Conservation (phyloP, 2,888 invertebrate genomes). For the Drosophila ustulata region DNA sequence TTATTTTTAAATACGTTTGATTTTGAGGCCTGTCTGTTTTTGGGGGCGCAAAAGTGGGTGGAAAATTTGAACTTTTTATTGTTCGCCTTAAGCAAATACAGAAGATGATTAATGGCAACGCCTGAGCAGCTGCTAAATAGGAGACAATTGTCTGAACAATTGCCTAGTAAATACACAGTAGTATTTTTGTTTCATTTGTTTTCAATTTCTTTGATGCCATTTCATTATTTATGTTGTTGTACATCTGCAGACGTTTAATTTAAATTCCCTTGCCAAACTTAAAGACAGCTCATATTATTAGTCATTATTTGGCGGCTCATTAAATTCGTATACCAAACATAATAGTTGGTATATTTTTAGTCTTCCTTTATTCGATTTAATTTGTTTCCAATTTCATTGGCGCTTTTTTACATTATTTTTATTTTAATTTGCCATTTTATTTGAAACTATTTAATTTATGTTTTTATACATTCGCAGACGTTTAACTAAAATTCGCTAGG, state of each 20-base stretch:
- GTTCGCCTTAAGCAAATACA: conserved; percentile 12
- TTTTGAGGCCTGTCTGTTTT: conserved; percentile 1
- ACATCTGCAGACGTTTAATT: not conserved
- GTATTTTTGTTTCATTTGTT: not conserved
- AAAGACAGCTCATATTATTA: conserved; percentile 1
- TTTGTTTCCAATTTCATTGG: not conserved
- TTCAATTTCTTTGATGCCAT: not conserved
- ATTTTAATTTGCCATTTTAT: not conserved
- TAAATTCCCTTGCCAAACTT: too few relatives aligned
- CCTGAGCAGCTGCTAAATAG: conserved; percentile 11
- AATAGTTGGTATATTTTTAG: too few relatives aligned
- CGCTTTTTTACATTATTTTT: not conserved
- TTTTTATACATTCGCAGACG: too few relatives aligned
- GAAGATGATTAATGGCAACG: conserved; percentile 16
- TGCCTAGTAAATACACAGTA: not conserved
- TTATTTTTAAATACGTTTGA: conserved; percentile 66
- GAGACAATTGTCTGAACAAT: conserved; percentile 3
- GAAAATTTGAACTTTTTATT: conserved; percentile 14
- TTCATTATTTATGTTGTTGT: not conserved
- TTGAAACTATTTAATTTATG: too few relatives aligned
- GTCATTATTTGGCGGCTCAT: conserved; percentile 19
- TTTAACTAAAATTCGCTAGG: too few relatives aligned
- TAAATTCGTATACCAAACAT: not conserved
- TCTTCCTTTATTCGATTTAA: not conserved
- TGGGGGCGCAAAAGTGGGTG: conserved; percentile 7